Evolutionary conservation across 2,888 invertebrate genomes (phyloP).

Genomic region (Leucoptera coffeella): DNA sequence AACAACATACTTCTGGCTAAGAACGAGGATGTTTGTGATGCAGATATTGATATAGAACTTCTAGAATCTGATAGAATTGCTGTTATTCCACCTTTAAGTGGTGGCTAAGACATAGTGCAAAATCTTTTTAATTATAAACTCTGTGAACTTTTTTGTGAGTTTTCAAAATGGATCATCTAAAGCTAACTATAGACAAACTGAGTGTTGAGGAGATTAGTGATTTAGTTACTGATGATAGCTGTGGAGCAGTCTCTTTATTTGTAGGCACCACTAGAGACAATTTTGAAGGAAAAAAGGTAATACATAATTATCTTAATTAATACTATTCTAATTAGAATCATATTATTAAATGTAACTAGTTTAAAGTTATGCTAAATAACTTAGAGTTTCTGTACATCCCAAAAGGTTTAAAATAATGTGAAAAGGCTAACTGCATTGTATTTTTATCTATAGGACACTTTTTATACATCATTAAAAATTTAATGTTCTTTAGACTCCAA

Average conservation of each 20-base stretch:
- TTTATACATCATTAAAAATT: too few relatives aligned
- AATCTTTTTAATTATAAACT: too few relatives aligned
- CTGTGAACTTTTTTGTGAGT: too few relatives aligned
- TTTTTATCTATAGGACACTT: too few relatives aligned
- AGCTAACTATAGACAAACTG: conserved; percentile 61
- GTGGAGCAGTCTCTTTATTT: conserved; percentile 87
- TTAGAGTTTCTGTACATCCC: too few relatives aligned
- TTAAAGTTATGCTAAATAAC: too few relatives aligned
- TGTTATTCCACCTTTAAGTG: conserved; percentile 90
- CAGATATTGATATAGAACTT: conserved; percentile 47
- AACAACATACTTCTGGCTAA: conserved; percentile 71
- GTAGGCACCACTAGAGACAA: conserved; percentile 83
- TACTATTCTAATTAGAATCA: too few relatives aligned
- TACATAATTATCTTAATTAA: too few relatives aligned
- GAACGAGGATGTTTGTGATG: conserved; percentile 72
- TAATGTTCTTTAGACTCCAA: too few relatives aligned
- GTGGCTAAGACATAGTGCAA: conserved; percentile 59
- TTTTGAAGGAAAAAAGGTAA: conserved; percentile 73
- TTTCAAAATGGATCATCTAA: conserved; percentile 59
- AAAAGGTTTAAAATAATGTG: too few relatives aligned
- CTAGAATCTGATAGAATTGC: conserved; percentile 76
- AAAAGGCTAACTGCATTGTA: too few relatives aligned
- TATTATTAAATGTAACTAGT: too few relatives aligned
- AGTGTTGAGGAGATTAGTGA: conserved; percentile 61
- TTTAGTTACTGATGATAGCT: conserved; percentile 61